Conservation (phyloP, 2,888 invertebrate species). For the Amiota communis region DNA sequence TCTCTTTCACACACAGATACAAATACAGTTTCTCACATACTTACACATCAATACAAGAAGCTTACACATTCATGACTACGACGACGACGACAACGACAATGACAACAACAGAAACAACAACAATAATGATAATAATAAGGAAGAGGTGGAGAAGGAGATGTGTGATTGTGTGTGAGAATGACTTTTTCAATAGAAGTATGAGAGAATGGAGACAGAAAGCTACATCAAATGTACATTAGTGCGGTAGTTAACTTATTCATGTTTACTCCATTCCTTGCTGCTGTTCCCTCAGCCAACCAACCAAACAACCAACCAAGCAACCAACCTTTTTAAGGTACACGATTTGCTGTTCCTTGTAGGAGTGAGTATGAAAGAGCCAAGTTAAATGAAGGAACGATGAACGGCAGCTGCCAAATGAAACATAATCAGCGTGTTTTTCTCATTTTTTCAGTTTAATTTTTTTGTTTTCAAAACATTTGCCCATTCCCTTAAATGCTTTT, state of each 20-base stretch:
- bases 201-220: conserved; percentile 43
- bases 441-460: too few relatives aligned
- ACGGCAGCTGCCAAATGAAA: conserved; percentile 18
- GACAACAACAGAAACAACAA: background rate
- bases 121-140: background rate
- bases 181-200: too few relatives aligned
- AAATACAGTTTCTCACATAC: background rate
- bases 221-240: conserved; percentile 62
- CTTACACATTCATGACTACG: conserved; percentile 24
- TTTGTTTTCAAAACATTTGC: too few relatives aligned
- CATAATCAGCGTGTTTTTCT: conserved; percentile 1
- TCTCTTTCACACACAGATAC: conserved; percentile 17
- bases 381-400: background rate
- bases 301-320: too few relatives aligned
- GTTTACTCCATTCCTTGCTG: conserved; percentile 26
- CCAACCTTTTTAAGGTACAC: too few relatives aligned
- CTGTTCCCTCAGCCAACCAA: too few relatives aligned
- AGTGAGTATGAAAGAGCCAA: too few relatives aligned
- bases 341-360: too few relatives aligned
- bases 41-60: background rate
- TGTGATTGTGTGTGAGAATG: too few relatives aligned
- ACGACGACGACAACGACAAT: background rate
- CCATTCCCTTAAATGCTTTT: too few relatives aligned
- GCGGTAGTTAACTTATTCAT: conserved; percentile 61
- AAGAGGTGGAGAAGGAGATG: too few relatives aligned